Base-by-base conservation (phyloP, 2,888 invertebrate genomes). In the Lomographa bimaculata region DNA sequence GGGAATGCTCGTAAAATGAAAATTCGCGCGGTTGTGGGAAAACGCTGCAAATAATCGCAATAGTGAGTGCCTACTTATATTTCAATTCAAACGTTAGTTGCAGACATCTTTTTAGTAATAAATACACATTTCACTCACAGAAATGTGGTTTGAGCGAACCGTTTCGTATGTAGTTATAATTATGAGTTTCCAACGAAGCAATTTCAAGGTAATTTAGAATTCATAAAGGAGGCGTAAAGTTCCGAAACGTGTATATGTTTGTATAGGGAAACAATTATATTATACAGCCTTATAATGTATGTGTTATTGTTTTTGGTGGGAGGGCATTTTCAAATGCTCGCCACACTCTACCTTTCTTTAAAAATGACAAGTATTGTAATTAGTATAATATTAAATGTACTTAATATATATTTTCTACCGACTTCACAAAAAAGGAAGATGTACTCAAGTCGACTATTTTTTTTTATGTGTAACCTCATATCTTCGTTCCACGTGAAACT, bases 1-100 rank as follows among this genome's bases (percentile, higher is more conserved):
- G 84, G 64, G 84, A 84, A 80, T 70, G 55, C 57, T 60, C 57
- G 60, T 30, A 72, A 71, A 79, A 76, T 68, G 69, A 78, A 78
- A 47, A 72, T 74, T 71, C 62, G 64, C 66, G 60, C 54, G 56
- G 54, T 43, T 69, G 79, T 70, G 76, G 72, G 80, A 80, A 74
- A 57, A 64, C 62, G 60, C 64, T 61, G 71, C 64, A 73, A 79
- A 77, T 74, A 60, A 68, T 70, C 73, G 75, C 79, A 77, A 30
- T 44, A 34, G 18, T 33, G 26, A 29, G 37, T 33, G 16, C 23
- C 28, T 16, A 20, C 20, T 33, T 27, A 24, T 4, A 23, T 28
- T 35, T 36, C 27, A 43, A 43, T 37, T 32, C 28, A 23, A 16
- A 21, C 26, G 36, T 40, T 44, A 33, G 28, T 30, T 35, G 28